A percentile compares a stretch with the other conserved stretches of the same genome.
These are phyloP conservation scores for Meloidogyne floridensis DNA, from an alignment of 1,140 invertebrate genomes.

Conservation along the genomic window DNA sequence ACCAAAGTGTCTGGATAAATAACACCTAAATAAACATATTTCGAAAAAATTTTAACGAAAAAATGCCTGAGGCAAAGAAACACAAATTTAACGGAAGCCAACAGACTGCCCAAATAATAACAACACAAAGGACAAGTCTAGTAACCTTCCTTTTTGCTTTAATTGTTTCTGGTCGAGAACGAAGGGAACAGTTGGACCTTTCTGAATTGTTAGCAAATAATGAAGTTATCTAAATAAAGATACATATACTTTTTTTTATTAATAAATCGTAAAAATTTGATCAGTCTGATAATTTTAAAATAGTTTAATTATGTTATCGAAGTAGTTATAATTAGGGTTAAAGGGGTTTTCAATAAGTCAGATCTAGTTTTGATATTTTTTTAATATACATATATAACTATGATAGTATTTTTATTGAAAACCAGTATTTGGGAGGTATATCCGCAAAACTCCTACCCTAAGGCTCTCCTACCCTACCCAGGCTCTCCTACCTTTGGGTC, in stretches of 20 bases:
- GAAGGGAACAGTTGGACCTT: constrained; percentile 67
- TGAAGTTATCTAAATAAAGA: neutral
- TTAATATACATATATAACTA: no score
- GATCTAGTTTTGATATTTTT: no score
- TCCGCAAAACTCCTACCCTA: no score
- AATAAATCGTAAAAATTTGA: no score
- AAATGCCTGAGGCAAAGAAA: constrained; percentile 65
- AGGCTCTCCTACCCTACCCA: no score
- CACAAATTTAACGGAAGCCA: constrained; percentile 87
- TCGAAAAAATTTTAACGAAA: neutral
- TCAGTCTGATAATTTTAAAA: no score
- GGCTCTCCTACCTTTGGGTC: no score
- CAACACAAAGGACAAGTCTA: constrained; percentile 87
- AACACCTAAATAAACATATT: constrained; percentile 33
- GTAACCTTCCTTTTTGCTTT: constrained; percentile 87
- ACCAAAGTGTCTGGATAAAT: constrained; percentile 62
- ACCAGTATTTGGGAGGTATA: no score
- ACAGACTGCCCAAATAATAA: constrained; percentile 89
- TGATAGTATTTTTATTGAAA: no score
- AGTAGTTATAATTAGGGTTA: no score
- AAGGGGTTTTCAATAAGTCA: no score
- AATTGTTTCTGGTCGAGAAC: constrained; percentile 75
- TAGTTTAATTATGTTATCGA: no score
- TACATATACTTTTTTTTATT: neutral
- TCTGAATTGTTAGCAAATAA: constrained; percentile 12